These are phyloP conservation scores for Cyprinella venusta DNA, from an alignment of 2,797 vertebrate species.

Conservation along the genomic window DNA sequence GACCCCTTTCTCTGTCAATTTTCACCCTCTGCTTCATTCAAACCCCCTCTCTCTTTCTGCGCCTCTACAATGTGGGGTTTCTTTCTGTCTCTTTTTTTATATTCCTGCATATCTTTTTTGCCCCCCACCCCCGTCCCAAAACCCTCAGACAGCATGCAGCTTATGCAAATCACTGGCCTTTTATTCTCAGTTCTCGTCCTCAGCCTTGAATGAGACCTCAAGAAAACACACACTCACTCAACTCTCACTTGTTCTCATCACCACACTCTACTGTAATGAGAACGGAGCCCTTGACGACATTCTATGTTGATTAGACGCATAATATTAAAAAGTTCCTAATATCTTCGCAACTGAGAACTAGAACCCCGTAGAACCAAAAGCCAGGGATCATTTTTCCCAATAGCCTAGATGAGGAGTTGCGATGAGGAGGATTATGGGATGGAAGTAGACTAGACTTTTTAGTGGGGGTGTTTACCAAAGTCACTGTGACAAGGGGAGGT, in stretches of 20 bases:
- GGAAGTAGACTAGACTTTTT: slow-evolving; percentile 56
- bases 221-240: slow-evolving; percentile 66
- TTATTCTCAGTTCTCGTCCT: slow-evolving; percentile 78
- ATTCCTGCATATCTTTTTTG: slow-evolving; percentile 80
- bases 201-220: slow-evolving; percentile 89
- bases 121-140: slow-evolving; percentile 45
- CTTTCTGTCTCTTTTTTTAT: slow-evolving; percentile 70
- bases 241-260: slow-evolving; percentile 46
- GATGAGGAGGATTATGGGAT: slow-evolving; percentile 45
- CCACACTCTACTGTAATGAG: slow-evolving; percentile 34
- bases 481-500: slow-evolving; percentile 12
- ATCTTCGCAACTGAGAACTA: neutral
- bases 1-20: slow-evolving; percentile 82
- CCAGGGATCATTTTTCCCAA: neutral
- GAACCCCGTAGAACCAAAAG: neutral
- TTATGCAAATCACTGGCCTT: slow-evolving; percentile 88
- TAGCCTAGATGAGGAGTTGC: slow-evolving; percentile 44
- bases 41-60: slow-evolving; percentile 74
- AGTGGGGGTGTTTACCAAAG: slow-evolving; percentile 16
- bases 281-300: neutral
- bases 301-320: slow-evolving; percentile 18
- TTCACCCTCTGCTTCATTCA: slow-evolving; percentile 68
- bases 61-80: slow-evolving; percentile 73
- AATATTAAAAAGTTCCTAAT: slow-evolving; percentile 20
- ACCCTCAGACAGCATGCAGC: slow-evolving; percentile 82